phyloP scores from a whole-genome alignment of 1,140 invertebrate species.

The Pseudoatta argentina region DNA sequence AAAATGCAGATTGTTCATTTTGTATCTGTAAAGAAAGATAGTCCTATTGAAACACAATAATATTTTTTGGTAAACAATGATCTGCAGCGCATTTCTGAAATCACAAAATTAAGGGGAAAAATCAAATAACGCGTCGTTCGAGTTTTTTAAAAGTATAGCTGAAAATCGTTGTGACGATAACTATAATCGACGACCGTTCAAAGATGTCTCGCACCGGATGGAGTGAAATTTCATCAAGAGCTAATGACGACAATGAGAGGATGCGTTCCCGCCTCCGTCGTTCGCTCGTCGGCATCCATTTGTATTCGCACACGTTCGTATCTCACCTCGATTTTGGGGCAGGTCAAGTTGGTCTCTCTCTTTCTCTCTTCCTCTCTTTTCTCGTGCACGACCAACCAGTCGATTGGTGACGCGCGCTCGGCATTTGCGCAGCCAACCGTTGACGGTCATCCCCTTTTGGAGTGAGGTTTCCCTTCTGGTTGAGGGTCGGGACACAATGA shows the following conservation, averaged over 20 bases:
- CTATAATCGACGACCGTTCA: not conserved
- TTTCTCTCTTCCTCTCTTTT: slow-evolving; percentile 18
- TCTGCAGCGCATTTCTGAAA: not conserved
- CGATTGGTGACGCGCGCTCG: slow-evolving; percentile 27
- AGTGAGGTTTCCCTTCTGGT: slow-evolving; percentile 8
- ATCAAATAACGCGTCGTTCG: not conserved
- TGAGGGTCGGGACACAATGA: not conserved
- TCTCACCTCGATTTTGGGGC: slow-evolving; percentile 54
- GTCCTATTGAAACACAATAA: not conserved
- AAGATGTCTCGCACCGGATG: slow-evolving; percentile 40
- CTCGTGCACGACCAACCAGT: slow-evolving; percentile 46
- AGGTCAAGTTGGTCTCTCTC: slow-evolving; percentile 58
- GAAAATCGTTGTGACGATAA: slow-evolving; percentile 16
- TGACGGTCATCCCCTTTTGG: slow-evolving; percentile 46
- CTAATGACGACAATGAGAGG: slow-evolving; percentile 31
- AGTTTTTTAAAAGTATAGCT: not conserved
- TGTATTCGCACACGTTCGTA: slow-evolving; percentile 45
- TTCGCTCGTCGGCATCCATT: slow-evolving; percentile 24
- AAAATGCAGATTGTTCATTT: not conserved
- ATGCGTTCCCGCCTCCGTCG: slow-evolving; percentile 48
- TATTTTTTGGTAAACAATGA: not conserved
- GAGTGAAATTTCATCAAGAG: slow-evolving; percentile 57
- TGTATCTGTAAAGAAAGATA: not conserved
- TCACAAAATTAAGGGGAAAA: not conserved
- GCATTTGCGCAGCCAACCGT: slow-evolving; percentile 50